Percentiles rank a stretch among this genome's conserved stretches.
Evolutionary conservation across 2,797 vertebrate species (phyloP).

Genomic region (Alectoris magna): DNA sequence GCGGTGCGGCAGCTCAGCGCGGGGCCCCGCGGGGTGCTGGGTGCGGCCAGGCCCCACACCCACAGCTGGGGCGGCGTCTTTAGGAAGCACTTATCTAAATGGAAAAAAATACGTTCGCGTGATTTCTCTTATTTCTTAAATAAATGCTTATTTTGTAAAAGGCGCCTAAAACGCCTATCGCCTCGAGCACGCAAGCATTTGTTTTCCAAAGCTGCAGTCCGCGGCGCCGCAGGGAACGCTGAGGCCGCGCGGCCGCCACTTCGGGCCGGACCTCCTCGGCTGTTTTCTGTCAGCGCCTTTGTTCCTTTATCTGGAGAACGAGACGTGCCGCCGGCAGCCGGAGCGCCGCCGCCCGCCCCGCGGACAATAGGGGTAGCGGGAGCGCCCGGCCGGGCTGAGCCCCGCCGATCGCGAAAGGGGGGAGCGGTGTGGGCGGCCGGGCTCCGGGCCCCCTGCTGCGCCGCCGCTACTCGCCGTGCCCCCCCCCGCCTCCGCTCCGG

Average conservation of each 20-base stretch:
- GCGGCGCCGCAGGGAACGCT: constrained; percentile 1
- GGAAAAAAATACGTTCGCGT: too few species aligned
- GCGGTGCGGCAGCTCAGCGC: too few species aligned
- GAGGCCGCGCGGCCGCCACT: neutral
- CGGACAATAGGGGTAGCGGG: too few species aligned
- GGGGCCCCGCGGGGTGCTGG: too few species aligned
- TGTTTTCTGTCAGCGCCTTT: constrained; percentile 17
- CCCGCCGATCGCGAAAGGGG: too few species aligned
- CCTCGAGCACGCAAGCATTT: neutral
- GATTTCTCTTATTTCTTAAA: neutral
- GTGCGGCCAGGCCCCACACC: neutral
- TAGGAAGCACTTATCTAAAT: neutral
- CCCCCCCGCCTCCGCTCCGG: neutral
- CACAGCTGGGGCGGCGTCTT: neutral
- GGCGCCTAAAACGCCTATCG: neutral
- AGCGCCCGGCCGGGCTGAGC: too few species aligned
- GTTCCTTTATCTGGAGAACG: constrained; percentile 52
- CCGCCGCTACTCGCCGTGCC: neutral
- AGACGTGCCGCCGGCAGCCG: neutral
- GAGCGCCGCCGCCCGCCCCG: neutral
- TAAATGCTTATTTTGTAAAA: neutral
- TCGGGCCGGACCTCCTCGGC: neutral
- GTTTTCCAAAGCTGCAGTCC: neutral
- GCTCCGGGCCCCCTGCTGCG: too few species aligned
- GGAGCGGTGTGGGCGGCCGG: too few species aligned